Evolutionary conservation across 2,113 vertebrate species (phyloP).

Genomic region (Tragelaphus buxtoni): DNA sequence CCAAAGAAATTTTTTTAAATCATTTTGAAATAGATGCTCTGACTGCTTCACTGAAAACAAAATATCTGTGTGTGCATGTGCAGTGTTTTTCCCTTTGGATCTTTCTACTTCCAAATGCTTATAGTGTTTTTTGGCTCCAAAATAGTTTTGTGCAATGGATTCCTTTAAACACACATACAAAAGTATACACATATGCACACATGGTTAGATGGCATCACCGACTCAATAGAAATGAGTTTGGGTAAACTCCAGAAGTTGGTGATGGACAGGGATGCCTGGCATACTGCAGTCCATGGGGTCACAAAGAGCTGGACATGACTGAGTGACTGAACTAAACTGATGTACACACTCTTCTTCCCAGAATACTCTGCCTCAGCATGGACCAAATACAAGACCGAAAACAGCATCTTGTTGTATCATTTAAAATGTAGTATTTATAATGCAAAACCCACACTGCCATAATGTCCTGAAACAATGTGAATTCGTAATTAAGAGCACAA

Average conservation of each 20-base stretch:
- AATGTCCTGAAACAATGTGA: background rate
- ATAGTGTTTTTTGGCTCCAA: background rate
- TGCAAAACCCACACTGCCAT: background rate
- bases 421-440: background rate
- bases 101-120: constrained; percentile 29
- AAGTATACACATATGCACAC: background rate
- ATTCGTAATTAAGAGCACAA: background rate
- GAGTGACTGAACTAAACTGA: background rate
- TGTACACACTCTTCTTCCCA: background rate
- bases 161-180: background rate
- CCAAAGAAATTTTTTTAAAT: background rate
- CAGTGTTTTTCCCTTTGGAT: background rate
- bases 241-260: background rate
- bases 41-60: background rate
- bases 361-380: background rate
- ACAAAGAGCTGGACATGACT: background rate
- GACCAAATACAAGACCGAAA: background rate
- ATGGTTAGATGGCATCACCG: background rate
- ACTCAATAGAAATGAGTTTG: background rate
- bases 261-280: background rate
- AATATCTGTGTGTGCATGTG: background rate
- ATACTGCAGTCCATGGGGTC: background rate
- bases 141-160: background rate
- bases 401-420: background rate
- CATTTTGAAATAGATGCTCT: background rate